Evolutionary conservation across 2,888 invertebrate genomes (phyloP).

Genomic region (Dascillus cervinus): DNA sequence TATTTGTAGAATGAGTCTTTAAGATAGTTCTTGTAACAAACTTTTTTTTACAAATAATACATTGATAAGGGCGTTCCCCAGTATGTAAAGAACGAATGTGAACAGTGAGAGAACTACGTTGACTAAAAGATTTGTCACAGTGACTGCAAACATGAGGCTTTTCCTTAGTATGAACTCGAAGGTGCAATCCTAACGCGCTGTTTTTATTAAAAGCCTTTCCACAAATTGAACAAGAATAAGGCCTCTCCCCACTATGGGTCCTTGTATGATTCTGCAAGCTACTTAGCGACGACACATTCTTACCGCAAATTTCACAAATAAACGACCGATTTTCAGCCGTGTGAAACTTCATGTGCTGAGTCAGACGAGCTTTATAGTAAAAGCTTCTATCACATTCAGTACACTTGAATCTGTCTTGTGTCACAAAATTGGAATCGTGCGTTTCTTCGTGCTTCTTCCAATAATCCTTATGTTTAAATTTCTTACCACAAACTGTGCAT

Average conservation of each 20-base stretch:
- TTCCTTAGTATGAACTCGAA: conserved; percentile 31
- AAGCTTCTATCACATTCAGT: conserved; percentile 11
- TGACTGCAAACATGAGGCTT: conserved; percentile 34
- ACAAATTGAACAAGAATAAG: too few species aligned
- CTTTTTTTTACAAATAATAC: conserved; percentile 3
- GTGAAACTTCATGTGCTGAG: conserved; percentile 15
- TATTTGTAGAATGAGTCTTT: conserved; percentile 11
- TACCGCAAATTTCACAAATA: too few species aligned
- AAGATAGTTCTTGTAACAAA: conserved; percentile 10
- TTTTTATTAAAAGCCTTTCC: not conserved
- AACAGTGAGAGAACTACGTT: conserved; percentile 6
- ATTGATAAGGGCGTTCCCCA: conserved; percentile 35
- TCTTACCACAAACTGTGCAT: too few species aligned
- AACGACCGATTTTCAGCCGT: conserved; percentile 10
- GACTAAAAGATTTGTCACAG: conserved; percentile 17
- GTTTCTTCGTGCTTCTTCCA: too few species aligned
- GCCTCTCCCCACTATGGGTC: too few species aligned
- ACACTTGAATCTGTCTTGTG: conserved; percentile 29
- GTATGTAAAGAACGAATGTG: conserved; percentile 10
- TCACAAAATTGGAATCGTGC: conserved; percentile 1
- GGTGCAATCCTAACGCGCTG: not conserved
- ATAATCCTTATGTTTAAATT: too few species aligned
- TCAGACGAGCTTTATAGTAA: conserved; percentile 8
- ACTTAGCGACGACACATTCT: too few species aligned
- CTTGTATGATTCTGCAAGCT: too few species aligned